phyloP scores from a whole-genome alignment of 1,140 invertebrate genomes.

The Bombyx mandarina region DNA sequence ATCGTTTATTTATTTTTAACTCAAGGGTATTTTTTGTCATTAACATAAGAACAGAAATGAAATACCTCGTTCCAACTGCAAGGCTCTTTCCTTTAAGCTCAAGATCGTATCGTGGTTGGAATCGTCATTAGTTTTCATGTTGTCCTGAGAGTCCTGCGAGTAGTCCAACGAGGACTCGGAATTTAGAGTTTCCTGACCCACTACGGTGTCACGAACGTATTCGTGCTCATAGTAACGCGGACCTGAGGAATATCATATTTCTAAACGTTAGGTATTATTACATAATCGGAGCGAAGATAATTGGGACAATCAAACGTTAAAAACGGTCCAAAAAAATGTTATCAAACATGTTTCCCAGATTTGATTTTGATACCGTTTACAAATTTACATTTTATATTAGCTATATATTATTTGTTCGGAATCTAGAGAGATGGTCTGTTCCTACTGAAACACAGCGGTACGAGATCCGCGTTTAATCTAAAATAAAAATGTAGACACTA shows the following conservation, averaged over 20 bases:
- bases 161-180: constrained; percentile 51
- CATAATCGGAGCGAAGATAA: background rate
- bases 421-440: no score
- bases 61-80: constrained; percentile 72
- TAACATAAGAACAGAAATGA: background rate
- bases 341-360: no score
- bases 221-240: constrained; percentile 45
- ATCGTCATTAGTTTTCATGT: constrained; percentile 35
- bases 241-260: constrained; percentile 12
- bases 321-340: no score
- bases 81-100: constrained; percentile 71
- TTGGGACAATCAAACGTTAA: no score
- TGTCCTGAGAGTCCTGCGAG: constrained; percentile 26
- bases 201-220: constrained; percentile 24
- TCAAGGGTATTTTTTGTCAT: no score
- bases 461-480: no score
- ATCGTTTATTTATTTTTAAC: background rate
- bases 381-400: no score
- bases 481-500: no score
- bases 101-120: constrained; percentile 49
- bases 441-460: no score
- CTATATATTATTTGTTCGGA: no score
- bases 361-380: no score
- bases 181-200: constrained; percentile 25
- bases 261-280: background rate